These are phyloP conservation scores for Allophyes oxyacanthae DNA, from an alignment of 2,888 invertebrate species.

Conservation along the genomic window DNA sequence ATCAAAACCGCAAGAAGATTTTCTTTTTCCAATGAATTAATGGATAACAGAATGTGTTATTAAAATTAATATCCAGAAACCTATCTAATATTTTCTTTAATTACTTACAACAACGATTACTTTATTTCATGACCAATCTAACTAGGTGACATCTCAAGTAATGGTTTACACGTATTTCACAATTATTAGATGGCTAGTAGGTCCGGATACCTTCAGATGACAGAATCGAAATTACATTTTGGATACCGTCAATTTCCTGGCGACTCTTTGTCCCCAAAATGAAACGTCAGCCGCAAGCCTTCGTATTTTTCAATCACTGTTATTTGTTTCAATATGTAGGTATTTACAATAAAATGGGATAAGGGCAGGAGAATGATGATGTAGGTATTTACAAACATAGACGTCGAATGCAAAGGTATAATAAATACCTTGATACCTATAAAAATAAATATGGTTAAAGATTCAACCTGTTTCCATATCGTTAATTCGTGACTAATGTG, in stretches of 20 bases:
- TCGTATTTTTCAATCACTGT: constrained; percentile 33
- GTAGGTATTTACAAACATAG: constrained; percentile 12
- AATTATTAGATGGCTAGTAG: constrained; percentile 9
- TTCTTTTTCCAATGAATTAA: too few species aligned
- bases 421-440: background rate
- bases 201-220: constrained; percentile 41
- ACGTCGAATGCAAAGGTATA: background rate
- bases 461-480: background rate
- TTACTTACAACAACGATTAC: too few species aligned
- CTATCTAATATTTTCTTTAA: too few species aligned
- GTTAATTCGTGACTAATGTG: background rate
- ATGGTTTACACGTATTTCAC: background rate
- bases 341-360: too few species aligned
- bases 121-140: too few species aligned
- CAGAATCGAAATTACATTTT: constrained; percentile 61
- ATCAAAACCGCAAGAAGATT: too few species aligned
- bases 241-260: constrained; percentile 44
- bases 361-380: too few species aligned
- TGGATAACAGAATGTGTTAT: too few species aligned
- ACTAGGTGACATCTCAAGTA: too few species aligned
- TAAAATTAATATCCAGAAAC: too few species aligned
- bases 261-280: constrained; percentile 62
- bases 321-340: constrained; percentile 42
- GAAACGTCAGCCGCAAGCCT: constrained; percentile 64
- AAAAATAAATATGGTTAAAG: background rate